A percentile compares a stretch with the other conserved stretches of the same genome.
Conservation (phyloP, 2,888 invertebrate genomes). For the Plutella xylostella region DNA sequence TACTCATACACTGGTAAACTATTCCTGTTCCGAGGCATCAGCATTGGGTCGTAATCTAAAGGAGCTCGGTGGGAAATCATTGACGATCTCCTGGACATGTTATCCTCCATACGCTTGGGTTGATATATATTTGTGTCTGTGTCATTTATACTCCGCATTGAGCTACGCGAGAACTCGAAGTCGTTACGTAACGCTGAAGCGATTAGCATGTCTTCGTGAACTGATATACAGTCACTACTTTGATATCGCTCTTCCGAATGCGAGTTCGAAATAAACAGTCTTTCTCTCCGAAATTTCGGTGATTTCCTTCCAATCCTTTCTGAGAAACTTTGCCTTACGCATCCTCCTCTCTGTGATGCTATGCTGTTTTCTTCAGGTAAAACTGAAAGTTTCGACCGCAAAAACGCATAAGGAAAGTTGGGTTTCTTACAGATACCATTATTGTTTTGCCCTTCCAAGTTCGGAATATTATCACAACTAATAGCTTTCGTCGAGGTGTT, state of each 20-base stretch:
- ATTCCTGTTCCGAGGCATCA: conserved; percentile 59
- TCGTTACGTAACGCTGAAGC: conserved; percentile 47
- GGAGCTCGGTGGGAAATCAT: conserved; percentile 58
- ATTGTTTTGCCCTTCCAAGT: conserved; percentile 61
- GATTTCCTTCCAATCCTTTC: conserved; percentile 60
- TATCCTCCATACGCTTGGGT: conserved; percentile 39
- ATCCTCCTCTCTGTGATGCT: conserved; percentile 54
- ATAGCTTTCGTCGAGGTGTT: conserved; percentile 70
- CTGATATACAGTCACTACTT: conserved; percentile 60
- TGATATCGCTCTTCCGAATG: conserved; percentile 73
- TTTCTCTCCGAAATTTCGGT: conserved; percentile 52
- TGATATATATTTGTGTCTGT: conserved; percentile 40
- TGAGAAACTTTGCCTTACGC: conserved; percentile 64
- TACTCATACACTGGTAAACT: conserved; percentile 64
- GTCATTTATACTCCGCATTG: conserved; percentile 56
- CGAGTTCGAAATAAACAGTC: conserved; percentile 56
- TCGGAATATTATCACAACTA: conserved; percentile 79
- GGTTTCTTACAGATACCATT: conserved; percentile 69
- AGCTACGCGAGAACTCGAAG: conserved; percentile 48
- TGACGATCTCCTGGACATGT: conserved; percentile 49
- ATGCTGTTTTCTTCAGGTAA: conserved; percentile 80
- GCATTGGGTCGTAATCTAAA: conserved; percentile 60
- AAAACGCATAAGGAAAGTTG: conserved; percentile 82
- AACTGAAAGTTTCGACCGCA: conserved; percentile 81
- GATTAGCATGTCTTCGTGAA: conserved; percentile 56